Percentiles rank a stretch among this genome's conserved stretches.
Conservation (phyloP, 2,113 vertebrate genomes). For the Vicugna pacos region DNA sequence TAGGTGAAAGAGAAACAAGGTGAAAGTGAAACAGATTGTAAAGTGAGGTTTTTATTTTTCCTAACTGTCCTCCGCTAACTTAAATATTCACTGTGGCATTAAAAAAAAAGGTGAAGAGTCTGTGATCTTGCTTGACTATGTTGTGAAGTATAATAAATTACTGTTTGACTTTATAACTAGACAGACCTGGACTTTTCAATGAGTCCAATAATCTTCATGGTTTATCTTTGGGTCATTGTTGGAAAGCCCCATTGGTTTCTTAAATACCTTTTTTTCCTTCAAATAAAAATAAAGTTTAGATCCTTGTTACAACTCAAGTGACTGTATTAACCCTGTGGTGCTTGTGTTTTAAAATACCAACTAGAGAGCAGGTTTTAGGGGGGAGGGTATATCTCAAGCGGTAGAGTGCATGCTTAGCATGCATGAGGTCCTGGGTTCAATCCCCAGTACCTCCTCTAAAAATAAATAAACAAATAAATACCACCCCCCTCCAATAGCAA, state of each 20-base stretch:
- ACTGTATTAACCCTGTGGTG: not conserved
- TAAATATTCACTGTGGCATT: not conserved
- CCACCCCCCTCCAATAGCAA: not conserved
- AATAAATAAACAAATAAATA: no score
- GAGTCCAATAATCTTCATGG: not conserved
- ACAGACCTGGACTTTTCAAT: not conserved
- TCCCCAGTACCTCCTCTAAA: no score
- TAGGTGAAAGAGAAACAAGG: not conserved
- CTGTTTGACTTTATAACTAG: not conserved
- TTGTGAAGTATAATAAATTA: not conserved
- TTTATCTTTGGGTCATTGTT: not conserved
- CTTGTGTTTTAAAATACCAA: not conserved
- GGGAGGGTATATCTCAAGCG: no score
- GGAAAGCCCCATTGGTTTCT: not conserved
- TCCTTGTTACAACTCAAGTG: not conserved
- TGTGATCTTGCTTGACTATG: not conserved
- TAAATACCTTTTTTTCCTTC: not conserved
- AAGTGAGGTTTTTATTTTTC: conserved; percentile 2
- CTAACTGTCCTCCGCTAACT: not conserved
- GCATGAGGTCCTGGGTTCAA: no score
- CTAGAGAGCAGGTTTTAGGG: not conserved
- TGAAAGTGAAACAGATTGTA: not conserved
- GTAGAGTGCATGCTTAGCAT: no score
- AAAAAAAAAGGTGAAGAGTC: not conserved
- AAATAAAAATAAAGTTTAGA: not conserved